Evolutionary conservation across 1,140 invertebrate genomes (phyloP), one percentile per base, ranked within the genome.

Genomic region (Euura saliciscinereae): DNA sequence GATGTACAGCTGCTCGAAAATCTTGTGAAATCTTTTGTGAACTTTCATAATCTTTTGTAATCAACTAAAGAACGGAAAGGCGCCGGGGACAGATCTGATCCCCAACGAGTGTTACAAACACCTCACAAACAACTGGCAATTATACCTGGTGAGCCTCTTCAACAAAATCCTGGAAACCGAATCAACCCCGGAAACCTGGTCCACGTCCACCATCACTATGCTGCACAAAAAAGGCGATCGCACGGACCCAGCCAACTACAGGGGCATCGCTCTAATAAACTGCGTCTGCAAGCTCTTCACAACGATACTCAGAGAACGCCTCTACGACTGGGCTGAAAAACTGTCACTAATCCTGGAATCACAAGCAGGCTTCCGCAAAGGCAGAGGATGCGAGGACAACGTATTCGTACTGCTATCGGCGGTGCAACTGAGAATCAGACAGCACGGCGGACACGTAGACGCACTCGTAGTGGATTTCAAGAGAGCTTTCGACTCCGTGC

Each of bases 241-340:
- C 4, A 46, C 6, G 65, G 71, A 75, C n/a, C 69, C 73, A 6
- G 1, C 11, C 3, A 77, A 77, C 68, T 75, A 75, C 44, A 46
- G 76, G 45, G 71, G 68, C 43, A 75, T 75, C 6, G 44, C 71
- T 0, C 59, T 75, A 4, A 73, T 73, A 2, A 80, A 80, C 43
- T 44, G 68, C 0, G 70, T 76, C 6, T 44, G 70, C 2, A 78
- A 78, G 44, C 70, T 78, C 10, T 78, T 78, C 42, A 78, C 78
- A 0, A 45, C 76, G 6, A 46, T 78, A 45, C 42, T 78, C 3
- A 51, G 74, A 0, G 66, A 65, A 2, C 71, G 74, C 43, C 11
- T 77, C 7, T 8, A 7, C 2, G 11, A 2, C 7, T 51, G 46
- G 46, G 11, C n/a, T 7, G 46, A 51, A n/a, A n/a, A 7, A 2